Conservation (phyloP, 2,797 vertebrate genomes). For the Arrhamphus sclerolepis region DNA sequence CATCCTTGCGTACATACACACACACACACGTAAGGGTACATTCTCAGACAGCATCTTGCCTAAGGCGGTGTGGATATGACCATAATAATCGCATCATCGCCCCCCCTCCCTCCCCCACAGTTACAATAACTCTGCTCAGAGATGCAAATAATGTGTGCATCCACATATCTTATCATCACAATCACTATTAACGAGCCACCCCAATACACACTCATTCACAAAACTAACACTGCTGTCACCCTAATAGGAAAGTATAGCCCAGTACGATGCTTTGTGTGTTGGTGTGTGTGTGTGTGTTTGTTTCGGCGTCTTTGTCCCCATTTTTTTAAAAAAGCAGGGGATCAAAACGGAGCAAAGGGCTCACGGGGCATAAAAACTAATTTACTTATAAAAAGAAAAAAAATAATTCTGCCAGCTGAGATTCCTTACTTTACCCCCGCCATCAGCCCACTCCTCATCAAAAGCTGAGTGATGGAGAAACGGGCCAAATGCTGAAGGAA, state of each 20-base stretch:
- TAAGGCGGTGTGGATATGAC: constrained; percentile 73
- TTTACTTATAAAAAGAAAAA: constrained; percentile 59
- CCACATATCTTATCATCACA: constrained; percentile 82
- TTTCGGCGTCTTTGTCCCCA: constrained; percentile 56
- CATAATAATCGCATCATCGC: constrained; percentile 74
- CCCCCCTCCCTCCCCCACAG: constrained; percentile 46
- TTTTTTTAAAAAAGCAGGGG: constrained; percentile 50
- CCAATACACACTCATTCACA: constrained; percentile 40
- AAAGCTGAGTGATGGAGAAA: constrained; percentile 62
- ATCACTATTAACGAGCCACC: constrained; percentile 78
- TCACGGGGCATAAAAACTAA: constrained; percentile 66
- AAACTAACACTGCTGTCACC: constrained; percentile 63
- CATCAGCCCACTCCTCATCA: constrained; percentile 52
- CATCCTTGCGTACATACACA: neutral
- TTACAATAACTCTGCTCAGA: constrained; percentile 81
- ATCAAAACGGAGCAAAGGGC: constrained; percentile 65
- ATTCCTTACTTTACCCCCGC: constrained; percentile 17
- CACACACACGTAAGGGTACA: constrained; percentile 11
- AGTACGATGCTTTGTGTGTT: constrained; percentile 53
- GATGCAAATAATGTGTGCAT: constrained; percentile 83
- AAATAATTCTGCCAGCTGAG: constrained; percentile 50
- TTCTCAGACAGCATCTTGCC: constrained; percentile 68
- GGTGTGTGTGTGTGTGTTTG: constrained; percentile 24
- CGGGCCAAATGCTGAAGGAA: constrained; percentile 36
- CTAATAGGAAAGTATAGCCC: constrained; percentile 73